Evolutionary conservation across 2,797 vertebrate species (phyloP), one percentile per base, ranked within the genome.

Genomic region (Anguilla marmorata): DNA sequence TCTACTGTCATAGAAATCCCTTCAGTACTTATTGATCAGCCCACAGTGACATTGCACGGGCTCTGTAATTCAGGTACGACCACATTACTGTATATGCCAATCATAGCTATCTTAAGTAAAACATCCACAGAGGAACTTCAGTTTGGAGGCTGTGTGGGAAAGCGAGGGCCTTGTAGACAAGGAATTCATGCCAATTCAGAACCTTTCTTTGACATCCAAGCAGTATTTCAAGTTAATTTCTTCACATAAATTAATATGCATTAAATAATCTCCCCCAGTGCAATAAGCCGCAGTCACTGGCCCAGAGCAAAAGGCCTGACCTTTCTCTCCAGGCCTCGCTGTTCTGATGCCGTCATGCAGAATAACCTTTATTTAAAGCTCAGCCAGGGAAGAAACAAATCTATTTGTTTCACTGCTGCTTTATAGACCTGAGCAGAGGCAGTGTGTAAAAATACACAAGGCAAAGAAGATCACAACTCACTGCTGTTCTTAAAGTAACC

Each of bases 321-420:
- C 50, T 56, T 52, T 37, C 69, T 89, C 90, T 91, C 33, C 19
- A 88, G 41, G 89, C 80, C 86, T 33, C 60, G 9, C 72, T 90
- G 69, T 74, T 92, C 91, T 91, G 89, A 88, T 85, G 89, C 93
- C 80, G 90, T 93, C 89, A 87, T 89, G 92, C 89, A 90, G 91
- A 94, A 93, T 92, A 88, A 93, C 92, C 89, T 90, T 91, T 89
- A 92, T 93, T 94, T 88, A 92, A 37, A 79, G 89, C 89, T 91
- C 86, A 94, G 82, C 88, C 87, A 63, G 74, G 82, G 72, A 89
- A 87, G 45, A 91, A 89, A 88, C 89, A 72, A 90, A 91, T 86
- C 66, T 86, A 86, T 84, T 21, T 7, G 37, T 24, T 82, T 88
- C 76, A 88, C 80, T 88, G 87, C 72, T 86, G 88, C 86, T 89